Evolutionary conservation across 37 sponge, comb jelly and placozoan species (phyloP), one percentile per base, ranked within the genome.

Genomic region (Crambe crambe): DNA sequence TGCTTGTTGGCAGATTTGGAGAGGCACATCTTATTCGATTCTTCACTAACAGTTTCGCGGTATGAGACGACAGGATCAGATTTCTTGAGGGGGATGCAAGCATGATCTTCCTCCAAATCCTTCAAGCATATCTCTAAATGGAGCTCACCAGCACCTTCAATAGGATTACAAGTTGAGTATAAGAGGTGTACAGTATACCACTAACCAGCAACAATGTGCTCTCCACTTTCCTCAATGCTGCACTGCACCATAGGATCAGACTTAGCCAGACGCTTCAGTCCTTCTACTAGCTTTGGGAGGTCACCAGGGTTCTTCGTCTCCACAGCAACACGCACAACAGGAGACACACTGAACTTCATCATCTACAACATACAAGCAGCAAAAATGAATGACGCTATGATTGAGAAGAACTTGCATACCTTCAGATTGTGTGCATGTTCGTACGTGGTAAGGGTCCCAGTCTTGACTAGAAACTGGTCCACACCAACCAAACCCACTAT

Each of bases 191-290:
- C n/a, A n/a, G n/a, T n/a, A 6, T n/a, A 39, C 62, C 5, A 32
- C 31, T 37, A 91, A 66, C 99, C 99, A 65, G 99, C 99, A 10
- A 98, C 87, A 56, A 98, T 98, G 84, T 98, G 99, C 78, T 98
- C 99, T 37, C 99, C 99, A 85, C 93, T 94, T 80, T 91, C 91
- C 66, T 95, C 99, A 79, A 91, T 98, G 81, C 75, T 38, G 70
- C 99, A 98, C 82, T 93, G 94, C 21, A 98, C 99, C 99, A 98
- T 98, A 39, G 99, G 99, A 68, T 98, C 99, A 56, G 97, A 96
- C 76, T 98, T 98, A 43, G 99, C 96, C 70, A 98, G 86, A 25
- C 99, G 84, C 78, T 98, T 98, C 32, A 98, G 80, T 3, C 99
- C 99, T 64, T 98, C 99, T 23, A 98, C 99, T 38, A 98, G 84